Evolutionary conservation across 2,797 vertebrate species (phyloP).

Genomic region (Philypnodon macrostomus): DNA sequence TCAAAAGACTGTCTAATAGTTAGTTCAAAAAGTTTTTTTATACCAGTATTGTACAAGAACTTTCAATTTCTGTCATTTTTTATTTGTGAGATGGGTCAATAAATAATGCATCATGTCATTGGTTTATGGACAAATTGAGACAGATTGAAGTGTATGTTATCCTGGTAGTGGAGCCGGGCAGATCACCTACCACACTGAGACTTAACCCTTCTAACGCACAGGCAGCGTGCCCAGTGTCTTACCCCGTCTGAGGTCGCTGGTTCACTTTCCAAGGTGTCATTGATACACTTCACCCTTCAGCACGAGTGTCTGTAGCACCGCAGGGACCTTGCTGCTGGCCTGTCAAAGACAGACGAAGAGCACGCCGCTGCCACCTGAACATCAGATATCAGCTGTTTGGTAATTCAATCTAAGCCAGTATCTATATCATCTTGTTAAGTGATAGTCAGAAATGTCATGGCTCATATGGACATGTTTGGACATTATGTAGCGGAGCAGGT

Average conservation of each 20-base stretch:
- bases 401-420: conserved; percentile 69
- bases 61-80: too few relatives aligned
- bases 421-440: conserved; percentile 49
- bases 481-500: conserved; percentile 21
- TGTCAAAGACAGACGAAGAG: conserved; percentile 54
- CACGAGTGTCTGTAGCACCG: conserved; percentile 51
- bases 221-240: conserved; percentile 22
- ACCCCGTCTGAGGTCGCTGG: conserved; percentile 22
- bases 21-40: too few relatives aligned
- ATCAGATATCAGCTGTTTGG: conserved; percentile 70
- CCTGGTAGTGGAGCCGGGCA: conserved; percentile 9
- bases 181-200: conserved; percentile 24
- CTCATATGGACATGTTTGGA: conserved; percentile 26
- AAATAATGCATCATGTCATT: conserved; percentile 1
- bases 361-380: conserved; percentile 59
- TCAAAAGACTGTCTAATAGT: too few relatives aligned
- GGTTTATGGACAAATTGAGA: conserved; percentile 14
- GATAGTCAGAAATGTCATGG: conserved; percentile 39
- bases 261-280: conserved; percentile 68
- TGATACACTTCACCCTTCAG: conserved; percentile 54
- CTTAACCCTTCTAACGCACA: conserved; percentile 42
- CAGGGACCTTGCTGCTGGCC: conserved; percentile 6
- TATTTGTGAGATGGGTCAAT: background rate
- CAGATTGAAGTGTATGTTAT: conserved; percentile 25
- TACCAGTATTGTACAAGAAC: background rate